Base-by-base conservation (phyloP, 2,113 vertebrate species). In the Odocoileus virginianus region DNA sequence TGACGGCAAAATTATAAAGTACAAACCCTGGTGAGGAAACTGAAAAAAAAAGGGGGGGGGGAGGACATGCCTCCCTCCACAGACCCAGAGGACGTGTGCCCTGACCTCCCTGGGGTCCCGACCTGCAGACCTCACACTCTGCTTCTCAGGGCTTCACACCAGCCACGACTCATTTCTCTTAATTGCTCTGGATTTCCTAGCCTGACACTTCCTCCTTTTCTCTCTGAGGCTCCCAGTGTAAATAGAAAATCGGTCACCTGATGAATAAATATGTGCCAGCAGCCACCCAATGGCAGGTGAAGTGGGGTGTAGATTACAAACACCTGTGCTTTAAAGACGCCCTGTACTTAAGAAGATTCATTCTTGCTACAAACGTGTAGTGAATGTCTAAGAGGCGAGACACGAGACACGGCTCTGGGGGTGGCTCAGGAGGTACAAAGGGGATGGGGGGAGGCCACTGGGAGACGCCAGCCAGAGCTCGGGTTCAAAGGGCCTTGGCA, bases 171-270 rank as follows among this genome's bases (percentile, higher is more conserved):
- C 94, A 58, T 89, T 96, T 96, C 45, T 96, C 95, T 76, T 97
- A 97, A 98, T 96, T 96, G 98, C 98, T 97, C 91, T 40, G 43
- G 92, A 98, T 93, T 97, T 97, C 98, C 33, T 84, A 94, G 97
- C 89, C 97, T 95, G 95, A 98, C 98, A 98, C 98, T 98, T 97
- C 98, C 97, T 97, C 97, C 96, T 97, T 92, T 93, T 82, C 85
- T 81, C 78, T 57, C 81, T 0, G 2, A 43, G 67, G 89, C 94
- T 27, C 92, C 58, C 36, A 17, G 57, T 52, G 78, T 10, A 36
- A 96, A 95, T 17, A 98, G 96, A 97, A 28, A 96, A 87, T 27
- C 12, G 16, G 95, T 97, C 96, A 98, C 95, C 98, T 97, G 97
- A 97, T 14, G 85, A 93, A 94, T 60, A 45, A n/a, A 14, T 30